Evolutionary conservation across 1,140 invertebrate species (phyloP), one percentile per base, ranked within the genome.

Genomic region (Tetramorium simillimum): DNA sequence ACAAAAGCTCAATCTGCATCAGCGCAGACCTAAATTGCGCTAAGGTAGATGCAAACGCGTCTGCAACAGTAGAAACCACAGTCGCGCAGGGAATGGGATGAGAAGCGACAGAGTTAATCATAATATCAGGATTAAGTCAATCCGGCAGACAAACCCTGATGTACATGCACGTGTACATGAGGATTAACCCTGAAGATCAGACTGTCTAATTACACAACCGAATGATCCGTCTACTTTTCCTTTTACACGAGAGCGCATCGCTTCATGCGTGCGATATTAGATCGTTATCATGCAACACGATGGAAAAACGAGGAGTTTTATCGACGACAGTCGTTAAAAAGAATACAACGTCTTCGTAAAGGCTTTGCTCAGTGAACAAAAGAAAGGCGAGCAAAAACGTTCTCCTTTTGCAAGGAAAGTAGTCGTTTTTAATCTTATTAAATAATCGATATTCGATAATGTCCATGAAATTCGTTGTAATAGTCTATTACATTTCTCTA

Each of bases 31-130:
- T 53, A 80, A 67, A 80, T 80, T 67, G 62, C 46, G 62, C n/a
- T 56, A 67, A 51, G 46, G 46, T 16, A 46, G 21, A 62, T 21
- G n/a, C 43, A 46, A 43, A 43, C 51, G 43, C 58, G 43, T 80
- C 9, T 53, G 46, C 33, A 67, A 14, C 67, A 40, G 46, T 40
- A 67, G 62, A 67, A 53, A 80, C 77, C 77, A n/a, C 77, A 80
- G n/a, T n/a, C 33, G 43, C 72, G 72, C 51, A 18, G 51, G 12
- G 43, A 65, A 24, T 12, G 21, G 1, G 3, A 28, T 40, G 40
- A 77, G 77, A 40, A 67, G 46, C 62, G n/a, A 51, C 46, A 53
- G 33, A 80, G 33, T 80, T 67, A 80, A 80, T 67, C 77, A 53
- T 67, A 80, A 80, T 46, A 46, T 53, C 46, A 18, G 46, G 28